These are phyloP conservation scores for Tychaedon coryphoeus DNA, from an alignment of 2,113 vertebrate species.

Conservation along the genomic window DNA sequence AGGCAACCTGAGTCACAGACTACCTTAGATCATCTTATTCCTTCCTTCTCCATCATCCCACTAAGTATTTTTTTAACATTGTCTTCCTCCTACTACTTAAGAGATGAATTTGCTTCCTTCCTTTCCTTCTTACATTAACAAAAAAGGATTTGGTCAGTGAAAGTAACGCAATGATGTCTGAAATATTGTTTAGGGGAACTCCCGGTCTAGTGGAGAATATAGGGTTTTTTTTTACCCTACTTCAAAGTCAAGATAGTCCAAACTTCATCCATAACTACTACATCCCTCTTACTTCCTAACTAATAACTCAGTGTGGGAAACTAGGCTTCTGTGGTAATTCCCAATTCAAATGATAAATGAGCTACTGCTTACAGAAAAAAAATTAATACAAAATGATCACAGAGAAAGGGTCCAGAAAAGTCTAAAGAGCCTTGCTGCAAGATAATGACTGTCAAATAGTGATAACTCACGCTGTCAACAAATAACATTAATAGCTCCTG, in stretches of 20 bases:
- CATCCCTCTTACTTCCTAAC: not conserved
- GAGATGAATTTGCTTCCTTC: not conserved
- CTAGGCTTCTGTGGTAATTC: not conserved
- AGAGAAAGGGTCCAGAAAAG: not conserved
- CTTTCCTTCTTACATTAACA: not conserved
- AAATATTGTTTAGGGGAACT: not conserved
- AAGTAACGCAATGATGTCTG: not conserved
- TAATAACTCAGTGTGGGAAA: not conserved
- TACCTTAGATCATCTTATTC: not conserved
- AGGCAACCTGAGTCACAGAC: not conserved
- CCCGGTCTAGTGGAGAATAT: not conserved
- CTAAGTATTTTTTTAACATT: not conserved
- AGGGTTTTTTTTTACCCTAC: not conserved
- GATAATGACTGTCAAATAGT: slow-evolving; percentile 18
- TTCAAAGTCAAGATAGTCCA: not conserved
- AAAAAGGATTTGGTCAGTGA: not conserved
- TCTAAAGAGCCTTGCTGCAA: not conserved
- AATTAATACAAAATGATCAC: not conserved
- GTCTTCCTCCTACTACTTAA: not conserved
- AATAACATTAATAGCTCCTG: not conserved
- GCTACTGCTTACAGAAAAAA: not conserved
- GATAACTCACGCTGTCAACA: slow-evolving; percentile 17
- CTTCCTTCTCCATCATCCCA: not conserved
- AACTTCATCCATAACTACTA: not conserved
- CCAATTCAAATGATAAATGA: slow-evolving; percentile 34